These are phyloP conservation scores for Emydura subglobosa DNA, from an alignment of 2,113 vertebrate species.

Conservation along the genomic window DNA sequence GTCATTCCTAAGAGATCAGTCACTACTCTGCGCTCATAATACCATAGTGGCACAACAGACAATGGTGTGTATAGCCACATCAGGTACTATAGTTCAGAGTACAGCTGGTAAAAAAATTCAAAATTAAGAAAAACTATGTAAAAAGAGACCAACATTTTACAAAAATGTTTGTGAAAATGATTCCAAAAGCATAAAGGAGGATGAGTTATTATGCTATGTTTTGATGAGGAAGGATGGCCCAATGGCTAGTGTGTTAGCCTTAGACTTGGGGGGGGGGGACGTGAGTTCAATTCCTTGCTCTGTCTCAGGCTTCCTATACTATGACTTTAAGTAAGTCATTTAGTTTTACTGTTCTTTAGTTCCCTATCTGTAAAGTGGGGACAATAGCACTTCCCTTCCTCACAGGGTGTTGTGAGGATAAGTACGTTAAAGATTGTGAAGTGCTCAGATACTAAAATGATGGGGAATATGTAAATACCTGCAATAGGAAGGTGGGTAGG, in stretches of 20 bases:
- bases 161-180: not conserved
- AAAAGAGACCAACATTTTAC: not conserved
- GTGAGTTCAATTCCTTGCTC: not conserved
- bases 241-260: not conserved
- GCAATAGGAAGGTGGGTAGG: too few species aligned
- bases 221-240: not conserved
- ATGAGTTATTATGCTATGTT: not conserved
- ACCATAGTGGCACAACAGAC: not conserved
- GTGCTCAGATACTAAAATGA: not conserved
- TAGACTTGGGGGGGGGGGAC: not conserved
- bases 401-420: too few species aligned
- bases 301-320: not conserved
- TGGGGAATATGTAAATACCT: not conserved
- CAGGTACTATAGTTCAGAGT: not conserved
- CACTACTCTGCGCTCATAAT: not conserved
- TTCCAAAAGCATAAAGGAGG: not conserved
- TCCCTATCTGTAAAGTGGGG: not conserved
- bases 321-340: not conserved
- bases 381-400: not conserved
- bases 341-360: not conserved
- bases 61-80: not conserved
- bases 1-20: not conserved
- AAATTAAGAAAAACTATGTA: not conserved
- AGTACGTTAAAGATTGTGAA: not conserved
- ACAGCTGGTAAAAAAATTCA: not conserved